Evolutionary conservation across 37 sponge, comb jelly and placozoan genomes (phyloP), one percentile per base, ranked within the genome.

Genomic region (Mnemiopsis leidyi): DNA sequence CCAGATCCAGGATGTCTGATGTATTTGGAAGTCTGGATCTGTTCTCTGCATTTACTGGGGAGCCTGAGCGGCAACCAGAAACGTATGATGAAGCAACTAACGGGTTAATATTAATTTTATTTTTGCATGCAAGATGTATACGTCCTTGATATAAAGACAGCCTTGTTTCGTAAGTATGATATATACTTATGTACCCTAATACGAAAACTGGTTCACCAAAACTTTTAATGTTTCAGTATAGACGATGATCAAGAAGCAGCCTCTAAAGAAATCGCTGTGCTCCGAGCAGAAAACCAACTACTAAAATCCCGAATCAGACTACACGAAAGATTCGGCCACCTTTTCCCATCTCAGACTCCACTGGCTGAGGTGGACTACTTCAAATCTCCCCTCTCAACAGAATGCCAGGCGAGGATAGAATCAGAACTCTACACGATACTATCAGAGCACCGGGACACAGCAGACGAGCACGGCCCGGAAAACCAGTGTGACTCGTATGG

Each of bases 1-100:
- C n/a, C n/a, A n/a, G n/a, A n/a, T 48, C 13, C 61, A 28, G 73
- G 33, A 77, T 77, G 79, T 77, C 90, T 39, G 90, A 85, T 38
- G 90, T 37, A 1, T 85, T 85, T 38, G 90, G 90, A 2, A 85
- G 67, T 39, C 0, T 25, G 35, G 90, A 85, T 25, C 90, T 85
- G 24, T 85, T 85, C 29, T 85, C 90, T 40, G 90, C 90, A 26
- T 85, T 85, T 40, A 40, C 20, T 71, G 75, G 30, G 20, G 75
- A 71, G 21, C 29, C 75, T 23, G 30, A 23, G 29, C 75, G 20
- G 75, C 21, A 71, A 18, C 20, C 75, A 23, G 75, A 5, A 5
- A n/a, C 75, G 30, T 28, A 28, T 18, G 30, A 48, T 48, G 61
- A 48, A 48, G 13, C 5, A 5, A 48, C 61, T 13, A 48, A 48